A percentile compares a stretch with the other conserved stretches of the same genome.
Evolutionary conservation across 1,140 invertebrate species (phyloP).

Genomic region (Aphelinus certus): DNA sequence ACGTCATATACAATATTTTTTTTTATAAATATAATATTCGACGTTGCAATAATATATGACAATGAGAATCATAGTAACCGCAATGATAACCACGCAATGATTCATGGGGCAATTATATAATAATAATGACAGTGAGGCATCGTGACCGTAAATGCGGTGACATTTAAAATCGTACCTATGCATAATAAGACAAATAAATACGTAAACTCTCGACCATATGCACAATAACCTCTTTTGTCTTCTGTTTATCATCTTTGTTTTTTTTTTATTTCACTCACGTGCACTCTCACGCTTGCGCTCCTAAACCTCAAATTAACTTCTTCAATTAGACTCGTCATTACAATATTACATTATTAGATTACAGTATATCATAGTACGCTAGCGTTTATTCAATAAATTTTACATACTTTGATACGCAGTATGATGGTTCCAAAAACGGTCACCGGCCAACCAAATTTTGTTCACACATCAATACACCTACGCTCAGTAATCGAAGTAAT

Average conservation of each 20-base stretch:
- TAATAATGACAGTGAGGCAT: slow-evolving; percentile 49
- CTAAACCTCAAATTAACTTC: slow-evolving; percentile 65
- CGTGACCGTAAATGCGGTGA: slow-evolving; percentile 49
- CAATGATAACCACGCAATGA: slow-evolving; percentile 49
- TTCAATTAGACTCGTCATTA: slow-evolving; percentile 68
- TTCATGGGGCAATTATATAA: slow-evolving; percentile 53
- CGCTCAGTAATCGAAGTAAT: slow-evolving; percentile 68
- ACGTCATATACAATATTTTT: slow-evolving; percentile 61
- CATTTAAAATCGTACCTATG: slow-evolving; percentile 45
- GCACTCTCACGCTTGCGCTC: slow-evolving; percentile 61
- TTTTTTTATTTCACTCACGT: slow-evolving; percentile 52
- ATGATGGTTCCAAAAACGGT: slow-evolving; percentile 68
- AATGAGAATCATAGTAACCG: slow-evolving; percentile 48
- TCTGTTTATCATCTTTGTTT: slow-evolving; percentile 41
- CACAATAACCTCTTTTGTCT: slow-evolving; percentile 63
- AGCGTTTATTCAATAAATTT: slow-evolving; percentile 68
- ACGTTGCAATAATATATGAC: slow-evolving; percentile 41
- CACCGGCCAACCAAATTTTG: slow-evolving; percentile 68
- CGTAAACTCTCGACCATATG: slow-evolving; percentile 61
- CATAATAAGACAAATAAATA: slow-evolving; percentile 49
- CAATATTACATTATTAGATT: slow-evolving; percentile 68
- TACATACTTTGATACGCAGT: slow-evolving; percentile 68
- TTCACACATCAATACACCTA: slow-evolving; percentile 68
- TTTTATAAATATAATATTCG: slow-evolving; percentile 48
- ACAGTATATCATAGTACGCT: slow-evolving; percentile 67